These are phyloP conservation scores for Vidua chalybeata DNA, from an alignment of 2,113 vertebrate genomes.

Conservation along the genomic window DNA sequence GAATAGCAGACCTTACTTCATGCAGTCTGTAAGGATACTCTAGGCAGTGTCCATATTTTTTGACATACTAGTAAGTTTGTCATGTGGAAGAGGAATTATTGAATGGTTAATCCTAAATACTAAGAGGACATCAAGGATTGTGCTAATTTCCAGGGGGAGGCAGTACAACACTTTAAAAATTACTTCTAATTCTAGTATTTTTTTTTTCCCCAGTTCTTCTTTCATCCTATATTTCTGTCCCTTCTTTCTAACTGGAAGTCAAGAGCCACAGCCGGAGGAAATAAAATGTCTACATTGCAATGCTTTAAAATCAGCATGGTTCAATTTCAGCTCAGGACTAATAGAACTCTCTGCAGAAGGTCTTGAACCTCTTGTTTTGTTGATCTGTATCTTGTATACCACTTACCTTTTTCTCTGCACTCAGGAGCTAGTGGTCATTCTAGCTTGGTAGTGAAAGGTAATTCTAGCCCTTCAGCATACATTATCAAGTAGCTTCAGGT, in stretches of 20 bases:
- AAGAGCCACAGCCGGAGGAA: conserved; percentile 68
- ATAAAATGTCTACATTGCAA: conserved; percentile 63
- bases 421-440: not conserved
- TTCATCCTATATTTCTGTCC: not conserved
- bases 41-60: not conserved
- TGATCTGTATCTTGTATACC: not conserved
- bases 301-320: conserved; percentile 62
- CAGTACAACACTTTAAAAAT: not conserved
- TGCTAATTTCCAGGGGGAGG: not conserved
- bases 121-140: not conserved
- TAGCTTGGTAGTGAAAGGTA: conserved; percentile 9
- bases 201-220: not conserved
- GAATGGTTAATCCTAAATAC: not conserved
- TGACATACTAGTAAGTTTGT: not conserved
- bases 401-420: not conserved
- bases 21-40: not conserved
- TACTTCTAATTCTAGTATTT: not conserved
- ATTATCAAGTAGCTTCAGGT: conserved; percentile 64
- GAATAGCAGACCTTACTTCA: not conserved
- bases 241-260: conserved; percentile 37
- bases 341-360: conserved; percentile 1
- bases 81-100: not conserved
- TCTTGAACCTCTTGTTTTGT: conserved; percentile 22
- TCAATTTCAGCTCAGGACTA: conserved; percentile 57
- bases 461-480: conserved; percentile 28